Evolutionary conservation across 1,140 invertebrate genomes (phyloP).

Genomic region (Teleopsis dalmanni): DNA sequence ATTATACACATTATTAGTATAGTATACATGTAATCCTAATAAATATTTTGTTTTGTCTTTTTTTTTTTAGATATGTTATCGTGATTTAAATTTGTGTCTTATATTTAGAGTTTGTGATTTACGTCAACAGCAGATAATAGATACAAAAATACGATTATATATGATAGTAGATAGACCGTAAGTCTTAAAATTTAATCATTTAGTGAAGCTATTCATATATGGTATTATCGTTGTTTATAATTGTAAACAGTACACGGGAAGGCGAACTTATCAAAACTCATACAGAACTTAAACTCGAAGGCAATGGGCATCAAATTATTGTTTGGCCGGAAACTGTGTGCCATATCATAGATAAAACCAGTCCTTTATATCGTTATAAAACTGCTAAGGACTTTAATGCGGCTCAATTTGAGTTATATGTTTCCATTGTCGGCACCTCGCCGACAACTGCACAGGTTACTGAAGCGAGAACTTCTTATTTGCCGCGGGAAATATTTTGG

Average conservation of each 20-base stretch:
- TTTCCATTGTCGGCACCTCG: conserved; percentile 74
- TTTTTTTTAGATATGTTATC: conserved; percentile 48
- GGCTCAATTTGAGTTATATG: conserved; percentile 73
- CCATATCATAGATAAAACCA: conserved; percentile 53
- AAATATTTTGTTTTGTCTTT: neutral
- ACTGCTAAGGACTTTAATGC: conserved; percentile 50
- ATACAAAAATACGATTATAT: conserved; percentile 53
- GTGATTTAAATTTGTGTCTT: conserved; percentile 54
- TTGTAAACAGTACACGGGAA: conserved; percentile 26
- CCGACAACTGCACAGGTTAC: conserved; percentile 69
- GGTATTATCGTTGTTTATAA: neutral
- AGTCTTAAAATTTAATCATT: conserved; percentile 11
- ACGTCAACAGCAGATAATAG: conserved; percentile 50
- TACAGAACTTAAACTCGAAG: conserved; percentile 36
- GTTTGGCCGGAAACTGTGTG: conserved; percentile 58
- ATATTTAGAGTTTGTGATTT: conserved; percentile 57
- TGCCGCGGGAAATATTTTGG: conserved; percentile 78
- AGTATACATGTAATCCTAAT: neutral
- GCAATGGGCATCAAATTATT: conserved; percentile 47
- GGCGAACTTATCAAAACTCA: conserved; percentile 33
- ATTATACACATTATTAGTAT: neutral
- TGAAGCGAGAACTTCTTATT: conserved; percentile 68
- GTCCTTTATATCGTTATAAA: conserved; percentile 50
- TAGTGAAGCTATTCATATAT: neutral
- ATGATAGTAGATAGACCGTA: conserved; percentile 45